Conservation (phyloP, 2,888 invertebrate species). For the Noctuana brunneofusca region DNA sequence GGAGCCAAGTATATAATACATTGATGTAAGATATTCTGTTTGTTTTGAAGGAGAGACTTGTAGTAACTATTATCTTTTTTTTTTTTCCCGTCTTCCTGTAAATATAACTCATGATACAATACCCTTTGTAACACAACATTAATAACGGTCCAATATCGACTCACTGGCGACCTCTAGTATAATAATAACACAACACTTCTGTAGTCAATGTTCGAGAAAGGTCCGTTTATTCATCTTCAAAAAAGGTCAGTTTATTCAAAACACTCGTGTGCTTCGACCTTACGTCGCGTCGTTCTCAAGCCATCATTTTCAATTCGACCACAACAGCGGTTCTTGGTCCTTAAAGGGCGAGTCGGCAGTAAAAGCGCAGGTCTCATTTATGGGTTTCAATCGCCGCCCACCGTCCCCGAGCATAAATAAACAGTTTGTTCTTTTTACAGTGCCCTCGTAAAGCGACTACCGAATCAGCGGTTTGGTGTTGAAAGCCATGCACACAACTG, state of each 20-base stretch:
- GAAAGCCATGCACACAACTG: slow-evolving; percentile 4
- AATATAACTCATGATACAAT: too few relatives aligned
- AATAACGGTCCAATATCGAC: too few relatives aligned
- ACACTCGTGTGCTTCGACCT: background rate
- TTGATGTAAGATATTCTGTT: slow-evolving; percentile 91
- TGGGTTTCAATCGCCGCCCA: slow-evolving; percentile 46
- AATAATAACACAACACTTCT: too few relatives aligned
- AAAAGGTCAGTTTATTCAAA: background rate
- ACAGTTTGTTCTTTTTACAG: slow-evolving; percentile 79
- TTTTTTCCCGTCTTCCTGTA: too few relatives aligned
- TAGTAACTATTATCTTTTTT: slow-evolving; percentile 75
- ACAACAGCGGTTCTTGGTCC: slow-evolving; percentile 20
- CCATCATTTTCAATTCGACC: slow-evolving; percentile 28
- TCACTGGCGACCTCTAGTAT: too few relatives aligned
- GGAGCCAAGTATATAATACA: slow-evolving; percentile 98
- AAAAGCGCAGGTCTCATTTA: slow-evolving; percentile 65
- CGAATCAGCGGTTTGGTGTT: slow-evolving; percentile 62
- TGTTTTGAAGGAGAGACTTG: slow-evolving; percentile 81
- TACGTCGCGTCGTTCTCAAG: background rate
- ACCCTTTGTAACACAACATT: too few relatives aligned
- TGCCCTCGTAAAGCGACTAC: slow-evolving; percentile 60
- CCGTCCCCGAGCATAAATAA: slow-evolving; percentile 65
- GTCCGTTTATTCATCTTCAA: background rate
- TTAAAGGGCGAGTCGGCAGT: slow-evolving; percentile 47
- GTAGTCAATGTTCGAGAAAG: background rate